A percentile compares a stretch with the other conserved stretches of the same genome.
phyloP scores from a whole-genome alignment of 1,140 invertebrate genomes.

The Drosophila willistoni region DNA sequence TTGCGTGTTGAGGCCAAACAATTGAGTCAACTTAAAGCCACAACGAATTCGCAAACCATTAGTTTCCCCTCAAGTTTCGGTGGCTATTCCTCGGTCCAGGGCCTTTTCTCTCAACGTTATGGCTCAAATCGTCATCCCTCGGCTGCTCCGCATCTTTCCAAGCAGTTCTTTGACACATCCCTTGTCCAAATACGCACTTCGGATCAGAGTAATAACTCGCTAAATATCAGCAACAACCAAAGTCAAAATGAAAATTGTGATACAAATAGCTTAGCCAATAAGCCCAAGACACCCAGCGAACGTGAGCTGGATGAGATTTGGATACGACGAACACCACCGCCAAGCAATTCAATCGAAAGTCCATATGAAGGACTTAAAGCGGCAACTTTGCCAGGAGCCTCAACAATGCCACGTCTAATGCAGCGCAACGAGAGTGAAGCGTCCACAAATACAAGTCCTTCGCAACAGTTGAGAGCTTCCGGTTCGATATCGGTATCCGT shows the following conservation, averaged over 20 bases:
- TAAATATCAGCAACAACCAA: slow-evolving; percentile 82
- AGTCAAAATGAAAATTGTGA: slow-evolving; percentile 75
- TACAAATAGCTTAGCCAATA: slow-evolving; percentile 63
- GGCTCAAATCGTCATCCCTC: slow-evolving; percentile 66
- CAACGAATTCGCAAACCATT: slow-evolving; percentile 86
- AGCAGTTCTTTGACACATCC: slow-evolving; percentile 91
- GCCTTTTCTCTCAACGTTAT: slow-evolving; percentile 79
- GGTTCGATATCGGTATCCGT: slow-evolving; percentile 66
- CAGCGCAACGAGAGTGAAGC: slow-evolving; percentile 57
- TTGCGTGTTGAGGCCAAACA: slow-evolving; percentile 83
- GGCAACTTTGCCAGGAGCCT: slow-evolving; percentile 24
- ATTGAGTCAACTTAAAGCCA: slow-evolving; percentile 71
- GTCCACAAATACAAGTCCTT: slow-evolving; percentile 54
- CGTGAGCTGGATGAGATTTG: slow-evolving; percentile 75
- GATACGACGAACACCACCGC: slow-evolving; percentile 52
- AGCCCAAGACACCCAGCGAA: slow-evolving; percentile 66
- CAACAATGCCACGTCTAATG: slow-evolving; percentile 63
- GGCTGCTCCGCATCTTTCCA: slow-evolving; percentile 87
- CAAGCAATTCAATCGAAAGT: background rate
- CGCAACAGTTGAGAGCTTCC: slow-evolving; percentile 53
- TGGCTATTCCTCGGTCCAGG: slow-evolving; percentile 85
- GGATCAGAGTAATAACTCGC: slow-evolving; percentile 86
- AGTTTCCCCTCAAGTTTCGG: slow-evolving; percentile 86
- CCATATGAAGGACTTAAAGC: background rate
- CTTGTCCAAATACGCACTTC: slow-evolving; percentile 91